Conservation (phyloP, 2,113 vertebrate species). For the Diglossa brunneiventris region DNA sequence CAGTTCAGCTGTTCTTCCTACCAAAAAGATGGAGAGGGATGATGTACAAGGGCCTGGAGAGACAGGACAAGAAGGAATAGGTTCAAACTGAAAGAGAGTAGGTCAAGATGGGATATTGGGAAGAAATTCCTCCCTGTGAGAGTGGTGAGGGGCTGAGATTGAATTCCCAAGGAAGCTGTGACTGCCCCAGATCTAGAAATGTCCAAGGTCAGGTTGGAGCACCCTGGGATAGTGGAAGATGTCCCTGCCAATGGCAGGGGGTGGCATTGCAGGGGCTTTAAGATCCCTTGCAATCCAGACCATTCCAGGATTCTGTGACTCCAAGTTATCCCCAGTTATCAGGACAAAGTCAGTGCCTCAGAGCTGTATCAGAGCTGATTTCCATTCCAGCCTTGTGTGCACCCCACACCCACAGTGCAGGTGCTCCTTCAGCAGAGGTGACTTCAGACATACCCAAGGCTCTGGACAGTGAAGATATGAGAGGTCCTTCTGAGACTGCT, state of each 20-base stretch:
- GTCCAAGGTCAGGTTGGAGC: background rate
- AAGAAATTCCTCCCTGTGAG: background rate
- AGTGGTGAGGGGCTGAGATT: background rate
- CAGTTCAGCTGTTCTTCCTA: background rate
- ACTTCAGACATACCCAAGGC: background rate
- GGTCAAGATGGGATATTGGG: too few relatives aligned
- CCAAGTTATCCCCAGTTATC: background rate
- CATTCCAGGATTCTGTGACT: background rate
- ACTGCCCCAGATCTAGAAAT: background rate
- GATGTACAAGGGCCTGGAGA: background rate
- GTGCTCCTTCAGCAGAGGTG: background rate
- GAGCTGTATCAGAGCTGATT: background rate
- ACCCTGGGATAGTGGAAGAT: fast-evolving
- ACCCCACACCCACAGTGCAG: background rate
- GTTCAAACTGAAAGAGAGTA: background rate
- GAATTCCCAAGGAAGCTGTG: background rate
- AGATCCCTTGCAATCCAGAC: too few relatives aligned
- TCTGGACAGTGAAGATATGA: too few relatives aligned
- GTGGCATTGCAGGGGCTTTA: background rate
- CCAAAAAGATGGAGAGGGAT: background rate
- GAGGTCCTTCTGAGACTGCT: background rate
- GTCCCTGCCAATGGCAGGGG: background rate
- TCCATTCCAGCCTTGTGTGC: background rate
- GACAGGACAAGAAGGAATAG: background rate
- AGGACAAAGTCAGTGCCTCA: background rate